These are phyloP conservation scores for Tetrax tetrax DNA, from an alignment of 2,113 vertebrate species.

Conservation along the genomic window DNA sequence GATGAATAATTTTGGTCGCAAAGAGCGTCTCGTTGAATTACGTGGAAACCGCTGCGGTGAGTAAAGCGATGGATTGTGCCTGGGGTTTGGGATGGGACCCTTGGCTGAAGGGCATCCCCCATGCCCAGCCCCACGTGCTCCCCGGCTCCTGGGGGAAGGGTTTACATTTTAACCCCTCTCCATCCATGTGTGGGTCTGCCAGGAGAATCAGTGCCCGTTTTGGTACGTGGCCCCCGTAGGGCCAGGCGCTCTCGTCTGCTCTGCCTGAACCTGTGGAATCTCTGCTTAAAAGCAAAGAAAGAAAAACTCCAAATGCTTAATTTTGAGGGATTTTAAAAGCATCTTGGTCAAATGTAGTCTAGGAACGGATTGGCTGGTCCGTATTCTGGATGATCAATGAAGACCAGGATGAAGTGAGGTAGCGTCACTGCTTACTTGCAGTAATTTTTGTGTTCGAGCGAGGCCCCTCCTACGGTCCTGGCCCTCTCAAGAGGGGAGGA, in stretches of 20 bases:
- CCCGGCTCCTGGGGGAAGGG: background rate
- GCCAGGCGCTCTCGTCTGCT: background rate
- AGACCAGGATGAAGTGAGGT: background rate
- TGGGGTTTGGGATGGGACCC: background rate
- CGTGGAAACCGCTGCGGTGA: background rate
- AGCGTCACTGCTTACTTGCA: background rate
- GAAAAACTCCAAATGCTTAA: background rate
- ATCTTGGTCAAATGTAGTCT: background rate
- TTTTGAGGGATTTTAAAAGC: background rate
- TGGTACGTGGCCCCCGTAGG: background rate
- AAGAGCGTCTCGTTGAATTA: background rate
- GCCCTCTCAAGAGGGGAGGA: background rate
- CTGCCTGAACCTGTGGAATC: background rate
- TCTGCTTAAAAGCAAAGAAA: background rate
- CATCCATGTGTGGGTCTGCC: background rate
- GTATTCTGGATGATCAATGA: background rate
- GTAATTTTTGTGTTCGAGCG: background rate
- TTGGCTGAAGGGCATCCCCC: background rate
- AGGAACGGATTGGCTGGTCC: background rate
- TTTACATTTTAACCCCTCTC: background rate
- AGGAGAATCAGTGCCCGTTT: background rate
- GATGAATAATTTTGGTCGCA: background rate
- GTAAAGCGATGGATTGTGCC: background rate
- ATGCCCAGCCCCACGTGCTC: fast-evolving
- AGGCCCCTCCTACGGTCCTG: background rate